phyloP scores from a whole-genome alignment of 1,140 invertebrate genomes.

The Phortica variegata region DNA sequence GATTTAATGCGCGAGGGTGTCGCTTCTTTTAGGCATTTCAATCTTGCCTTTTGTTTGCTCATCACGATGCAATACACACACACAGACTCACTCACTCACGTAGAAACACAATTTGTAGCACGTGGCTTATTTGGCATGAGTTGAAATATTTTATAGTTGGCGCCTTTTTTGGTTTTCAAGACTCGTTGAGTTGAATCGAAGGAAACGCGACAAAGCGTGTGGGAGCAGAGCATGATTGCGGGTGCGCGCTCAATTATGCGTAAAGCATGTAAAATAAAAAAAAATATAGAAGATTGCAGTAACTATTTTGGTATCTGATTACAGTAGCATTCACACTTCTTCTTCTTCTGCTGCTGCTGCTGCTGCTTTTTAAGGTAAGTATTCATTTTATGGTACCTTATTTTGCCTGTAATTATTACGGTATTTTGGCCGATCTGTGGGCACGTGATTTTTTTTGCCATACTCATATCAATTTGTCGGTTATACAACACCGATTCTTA shows the following conservation, averaged over 20 bases:
- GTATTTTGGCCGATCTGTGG: too few species aligned
- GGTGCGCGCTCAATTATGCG: slow-evolving; percentile 25
- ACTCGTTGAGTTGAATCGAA: too few species aligned
- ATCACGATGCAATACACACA: too few species aligned
- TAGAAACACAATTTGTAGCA: slow-evolving; percentile 44
- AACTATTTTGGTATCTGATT: slow-evolving; percentile 20
- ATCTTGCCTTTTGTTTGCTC: too few species aligned
- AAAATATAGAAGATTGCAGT: not conserved
- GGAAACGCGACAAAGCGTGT: slow-evolving; percentile 17
- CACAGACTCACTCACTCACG: too few species aligned
- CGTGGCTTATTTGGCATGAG: slow-evolving; percentile 31
- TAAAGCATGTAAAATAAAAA: slow-evolving; percentile 8
- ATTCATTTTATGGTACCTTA: too few species aligned
- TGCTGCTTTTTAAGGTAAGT: too few species aligned
- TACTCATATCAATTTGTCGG: slow-evolving; percentile 17
- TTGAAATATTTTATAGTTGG: slow-evolving; percentile 30
- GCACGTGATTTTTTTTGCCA: slow-evolving; percentile 16
- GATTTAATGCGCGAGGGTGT: slow-evolving; percentile 33
- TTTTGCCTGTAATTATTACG: too few species aligned
- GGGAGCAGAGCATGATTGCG: slow-evolving; percentile 21
- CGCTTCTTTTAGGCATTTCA: slow-evolving; percentile 9
- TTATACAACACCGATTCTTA: slow-evolving; percentile 31
- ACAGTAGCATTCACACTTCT: too few species aligned
- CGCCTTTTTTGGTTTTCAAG: slow-evolving; percentile 32
- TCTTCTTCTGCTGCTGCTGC: too few species aligned